Base-by-base conservation (phyloP, 1,140 invertebrate genomes). In the Gonatopus flavifemur region DNA sequence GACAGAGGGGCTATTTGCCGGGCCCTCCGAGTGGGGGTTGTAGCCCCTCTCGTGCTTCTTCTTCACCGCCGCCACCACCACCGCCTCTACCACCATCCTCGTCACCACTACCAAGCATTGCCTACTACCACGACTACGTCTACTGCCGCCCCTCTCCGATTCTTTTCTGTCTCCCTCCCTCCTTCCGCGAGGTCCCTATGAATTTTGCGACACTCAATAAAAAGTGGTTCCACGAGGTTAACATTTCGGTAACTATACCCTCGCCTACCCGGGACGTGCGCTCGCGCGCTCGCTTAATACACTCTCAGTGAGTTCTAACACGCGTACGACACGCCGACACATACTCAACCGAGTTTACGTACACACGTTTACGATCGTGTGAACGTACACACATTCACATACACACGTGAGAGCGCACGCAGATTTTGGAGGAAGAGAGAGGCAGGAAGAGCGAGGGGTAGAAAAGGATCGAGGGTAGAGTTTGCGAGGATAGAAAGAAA, bases 181-280 rank as follows among this genome's bases (percentile, higher is more conserved):
- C 60, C 47, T 55, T 64, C 43, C 49, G 57, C 51, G 66, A 69
- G 74, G 66, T 74, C 74, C 72, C 72, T 75, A 77, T 78, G 75
- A 77, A 77, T 77, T 77, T 77, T 72, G 75, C 75, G 75, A 77
- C 74, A 77, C 74, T 76, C 75, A 74, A 77, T 77, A 77, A 77
- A 78, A 78, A 77, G 76, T 76, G 72, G 76, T 77, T 77, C 73
- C 74, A 77, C 76, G 73, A 77, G 76, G 74, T 78, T 78, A 77
- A 76, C 74, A 78, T 78, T 78, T 78, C 74, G 76, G 74, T 76
- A 76, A 77, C 76, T 75, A 75, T 78, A 76, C 74, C 71, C 72
- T 72, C 68, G 71, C 61, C 63, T 64, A 65, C 60, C 61, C 68
- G 50, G 53, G 57, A 49, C 62, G 49, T 62, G 64, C 62, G 53